These are phyloP conservation scores for Leptoteleia sp. DNA, from an alignment of 1,140 invertebrate genomes.

Conservation along the genomic window DNA sequence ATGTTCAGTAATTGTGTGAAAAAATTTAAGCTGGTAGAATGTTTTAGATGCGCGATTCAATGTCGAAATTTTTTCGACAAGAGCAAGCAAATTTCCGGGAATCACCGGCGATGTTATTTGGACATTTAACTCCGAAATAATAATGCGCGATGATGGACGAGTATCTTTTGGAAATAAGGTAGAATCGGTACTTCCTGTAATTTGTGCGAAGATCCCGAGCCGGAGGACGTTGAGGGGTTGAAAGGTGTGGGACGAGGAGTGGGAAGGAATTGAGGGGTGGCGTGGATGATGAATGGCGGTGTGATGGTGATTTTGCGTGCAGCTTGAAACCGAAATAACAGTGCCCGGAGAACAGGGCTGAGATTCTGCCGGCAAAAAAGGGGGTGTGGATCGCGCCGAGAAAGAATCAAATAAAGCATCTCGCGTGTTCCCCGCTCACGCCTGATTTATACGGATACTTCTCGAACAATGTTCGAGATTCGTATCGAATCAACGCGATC, in stretches of 20 bases:
- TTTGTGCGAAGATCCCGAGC: constrained; percentile 54
- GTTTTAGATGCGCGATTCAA: too few relatives aligned
- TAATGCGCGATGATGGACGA: constrained; percentile 57
- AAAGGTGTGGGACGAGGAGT: constrained; percentile 63
- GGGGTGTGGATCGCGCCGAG: constrained; percentile 37
- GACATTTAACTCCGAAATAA: constrained; percentile 36
- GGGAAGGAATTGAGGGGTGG: constrained; percentile 67
- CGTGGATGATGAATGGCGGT: constrained; percentile 78
- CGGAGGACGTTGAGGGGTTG: constrained; percentile 47
- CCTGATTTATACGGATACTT: constrained; percentile 69
- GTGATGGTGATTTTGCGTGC: constrained; percentile 80
- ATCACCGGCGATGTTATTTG: constrained; percentile 21
- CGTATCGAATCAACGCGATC: constrained; percentile 6
- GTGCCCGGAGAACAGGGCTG: constrained; percentile 49
- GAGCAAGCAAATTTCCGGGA: constrained; percentile 22
- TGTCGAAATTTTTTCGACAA: neutral
- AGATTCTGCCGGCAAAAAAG: constrained; percentile 42
- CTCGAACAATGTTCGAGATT: constrained; percentile 7
- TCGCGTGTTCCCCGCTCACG: constrained; percentile 52
- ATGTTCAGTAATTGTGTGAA: too few relatives aligned
- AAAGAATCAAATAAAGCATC: constrained; percentile 69
- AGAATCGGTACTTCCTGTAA: constrained; percentile 63
- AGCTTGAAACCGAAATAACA: constrained; percentile 67
- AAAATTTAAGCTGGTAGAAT: too few relatives aligned
- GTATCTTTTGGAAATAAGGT: constrained; percentile 49